These are phyloP conservation scores for Gymnocheta viridis DNA, from an alignment of 2,888 invertebrate genomes.

Conservation along the genomic window DNA sequence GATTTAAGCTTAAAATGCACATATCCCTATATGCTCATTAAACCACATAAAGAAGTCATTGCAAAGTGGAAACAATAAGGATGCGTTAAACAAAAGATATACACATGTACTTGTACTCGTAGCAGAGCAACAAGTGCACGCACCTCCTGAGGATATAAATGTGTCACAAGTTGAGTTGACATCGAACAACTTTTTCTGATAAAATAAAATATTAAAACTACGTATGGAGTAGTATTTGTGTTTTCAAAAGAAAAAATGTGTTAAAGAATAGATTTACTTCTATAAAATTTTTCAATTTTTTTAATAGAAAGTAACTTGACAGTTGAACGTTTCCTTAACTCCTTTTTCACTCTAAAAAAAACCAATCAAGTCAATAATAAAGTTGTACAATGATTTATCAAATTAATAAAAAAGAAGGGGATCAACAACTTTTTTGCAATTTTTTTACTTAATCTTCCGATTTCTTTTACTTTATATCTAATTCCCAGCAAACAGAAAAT, in stretches of 20 bases:
- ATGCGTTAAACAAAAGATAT: not conserved
- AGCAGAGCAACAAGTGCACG: constrained; percentile 1
- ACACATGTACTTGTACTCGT: constrained; percentile 12
- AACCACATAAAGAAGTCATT: not conserved
- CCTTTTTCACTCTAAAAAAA: not conserved
- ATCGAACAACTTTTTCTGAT: not conserved
- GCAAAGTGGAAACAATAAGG: not conserved
- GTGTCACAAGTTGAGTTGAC: constrained; percentile 33
- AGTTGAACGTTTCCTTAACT: constrained; percentile 18
- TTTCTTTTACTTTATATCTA: not conserved
- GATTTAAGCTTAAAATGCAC: constrained; percentile 41
- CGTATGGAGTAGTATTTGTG: not conserved
- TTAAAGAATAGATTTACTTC: not conserved
- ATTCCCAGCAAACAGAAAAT: not conserved
- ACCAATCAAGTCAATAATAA: constrained; percentile 37
- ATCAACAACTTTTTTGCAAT: constrained; percentile 50
- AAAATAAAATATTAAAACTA: not conserved
- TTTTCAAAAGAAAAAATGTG: not conserved
- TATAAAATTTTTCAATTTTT: not conserved
- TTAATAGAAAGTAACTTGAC: not conserved
- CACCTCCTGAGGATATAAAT: constrained; percentile 1
- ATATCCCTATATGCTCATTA: not conserved
- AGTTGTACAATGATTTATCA: constrained; percentile 28
- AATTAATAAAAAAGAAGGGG: not conserved
- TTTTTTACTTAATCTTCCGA: not conserved